These are phyloP conservation scores for Rhabditoides inermis DNA, from an alignment of 2,888 invertebrate genomes.

Conservation along the genomic window DNA sequence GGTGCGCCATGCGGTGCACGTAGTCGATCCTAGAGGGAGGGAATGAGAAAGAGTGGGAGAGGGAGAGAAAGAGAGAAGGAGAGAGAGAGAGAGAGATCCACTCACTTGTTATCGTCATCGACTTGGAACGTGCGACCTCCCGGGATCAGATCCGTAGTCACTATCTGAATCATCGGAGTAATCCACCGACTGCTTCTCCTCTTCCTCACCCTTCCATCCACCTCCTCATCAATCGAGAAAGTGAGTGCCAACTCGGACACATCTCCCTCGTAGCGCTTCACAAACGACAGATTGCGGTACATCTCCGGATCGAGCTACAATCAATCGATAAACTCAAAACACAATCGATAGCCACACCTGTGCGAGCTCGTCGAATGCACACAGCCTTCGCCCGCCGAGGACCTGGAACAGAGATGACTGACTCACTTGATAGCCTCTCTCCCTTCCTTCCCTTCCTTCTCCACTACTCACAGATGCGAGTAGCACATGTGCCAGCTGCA, in stretches of 20 bases:
- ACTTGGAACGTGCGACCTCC: constrained; percentile 87
- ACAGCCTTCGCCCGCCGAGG: constrained; percentile 67
- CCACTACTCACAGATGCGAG: constrained; percentile 63
- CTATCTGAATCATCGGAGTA: constrained; percentile 60
- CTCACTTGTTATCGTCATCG: constrained; percentile 85
- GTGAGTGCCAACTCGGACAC: constrained; percentile 81
- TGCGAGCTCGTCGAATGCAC: constrained; percentile 93
- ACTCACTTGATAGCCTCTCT: not conserved
- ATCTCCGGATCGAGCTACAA: constrained; percentile 86
- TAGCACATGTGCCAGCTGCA: constrained; percentile 96
- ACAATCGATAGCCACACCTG: too few relatives aligned
- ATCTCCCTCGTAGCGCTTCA: constrained; percentile 63
- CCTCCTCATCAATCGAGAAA: constrained; percentile 55
- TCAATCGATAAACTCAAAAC: too few relatives aligned
- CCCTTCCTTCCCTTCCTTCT: not conserved
- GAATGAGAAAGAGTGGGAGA: not conserved
- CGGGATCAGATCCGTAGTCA: constrained; percentile 87
- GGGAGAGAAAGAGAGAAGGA: not conserved
- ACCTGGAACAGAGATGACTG: constrained; percentile 6
- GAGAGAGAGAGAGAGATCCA: not conserved
- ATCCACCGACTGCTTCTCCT: not conserved
- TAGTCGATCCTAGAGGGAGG: constrained; percentile 74
- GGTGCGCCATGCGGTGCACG: constrained; percentile 95
- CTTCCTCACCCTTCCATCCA: constrained; percentile 30
- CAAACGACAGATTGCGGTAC: constrained; percentile 67